phyloP scores from a whole-genome alignment of 2,113 vertebrate genomes.

The Zootoca vivipara region DNA sequence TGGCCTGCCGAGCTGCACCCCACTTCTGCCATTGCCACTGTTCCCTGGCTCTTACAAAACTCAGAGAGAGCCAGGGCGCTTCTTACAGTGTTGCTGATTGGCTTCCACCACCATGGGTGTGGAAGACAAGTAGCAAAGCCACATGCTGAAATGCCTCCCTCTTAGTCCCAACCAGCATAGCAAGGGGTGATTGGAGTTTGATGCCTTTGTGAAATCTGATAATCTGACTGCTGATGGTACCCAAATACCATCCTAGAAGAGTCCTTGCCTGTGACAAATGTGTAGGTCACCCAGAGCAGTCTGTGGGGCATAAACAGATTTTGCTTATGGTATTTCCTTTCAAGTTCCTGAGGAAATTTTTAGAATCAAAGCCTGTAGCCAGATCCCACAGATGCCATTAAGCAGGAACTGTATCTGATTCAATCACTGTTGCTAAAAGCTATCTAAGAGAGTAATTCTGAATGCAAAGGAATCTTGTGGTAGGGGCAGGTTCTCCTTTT shows the following conservation, averaged over 20 bases:
- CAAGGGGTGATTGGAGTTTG: background rate
- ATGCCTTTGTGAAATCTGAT: background rate
- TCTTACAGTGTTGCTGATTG: no score
- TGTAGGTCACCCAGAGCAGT: background rate
- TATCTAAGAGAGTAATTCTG: constrained; percentile 51
- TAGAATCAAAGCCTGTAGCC: background rate
- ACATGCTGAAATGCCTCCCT: no score
- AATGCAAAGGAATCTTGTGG: constrained; percentile 39
- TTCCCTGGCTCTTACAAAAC: no score
- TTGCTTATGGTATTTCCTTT: background rate
- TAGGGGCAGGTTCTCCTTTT: constrained; percentile 40
- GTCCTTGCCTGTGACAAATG: background rate
- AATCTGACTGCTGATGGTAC: background rate
- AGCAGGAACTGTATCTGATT: background rate
- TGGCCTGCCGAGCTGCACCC: no score
- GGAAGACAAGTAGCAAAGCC: no score
- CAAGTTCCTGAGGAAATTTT: background rate
- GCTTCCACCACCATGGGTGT: no score
- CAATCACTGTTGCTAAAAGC: constrained; percentile 56
- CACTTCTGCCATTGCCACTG: no score
- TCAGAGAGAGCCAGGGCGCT: no score
- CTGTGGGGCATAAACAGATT: background rate
- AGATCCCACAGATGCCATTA: constrained; percentile 34
- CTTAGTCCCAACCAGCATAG: no score
- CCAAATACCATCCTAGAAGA: background rate